phyloP scores from a whole-genome alignment of 2,888 invertebrate species.

The Melolontha melolontha region DNA sequence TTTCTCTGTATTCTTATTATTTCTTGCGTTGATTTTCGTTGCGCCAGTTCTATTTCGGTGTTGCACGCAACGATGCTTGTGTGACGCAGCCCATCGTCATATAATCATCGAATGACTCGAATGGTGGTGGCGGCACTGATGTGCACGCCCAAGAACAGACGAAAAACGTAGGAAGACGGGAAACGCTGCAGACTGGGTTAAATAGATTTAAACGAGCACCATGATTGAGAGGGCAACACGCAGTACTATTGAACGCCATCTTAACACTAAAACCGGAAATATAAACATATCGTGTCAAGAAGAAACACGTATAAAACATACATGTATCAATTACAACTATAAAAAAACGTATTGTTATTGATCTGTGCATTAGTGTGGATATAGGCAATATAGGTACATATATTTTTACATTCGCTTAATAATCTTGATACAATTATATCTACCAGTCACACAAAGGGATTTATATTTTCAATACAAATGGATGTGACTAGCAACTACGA shows the following conservation, averaged over 20 bases:
- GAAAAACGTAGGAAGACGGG: slow-evolving; percentile 5
- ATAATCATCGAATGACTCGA: slow-evolving; percentile 19
- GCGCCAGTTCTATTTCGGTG: slow-evolving; percentile 10
- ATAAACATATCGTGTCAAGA: not conserved
- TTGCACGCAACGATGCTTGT: slow-evolving; percentile 48
- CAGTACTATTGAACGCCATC: slow-evolving; percentile 27
- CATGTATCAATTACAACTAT: no score
- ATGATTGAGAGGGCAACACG: not conserved
- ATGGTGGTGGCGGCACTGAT: slow-evolving; percentile 3
- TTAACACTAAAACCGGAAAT: slow-evolving; percentile 28
- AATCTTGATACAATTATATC: no score
- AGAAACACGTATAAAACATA: not conserved
- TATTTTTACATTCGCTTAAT: no score
- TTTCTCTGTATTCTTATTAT: slow-evolving; percentile 10
- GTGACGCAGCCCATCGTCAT: slow-evolving; percentile 51
- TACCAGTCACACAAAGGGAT: no score
- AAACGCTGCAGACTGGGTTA: slow-evolving; percentile 14
- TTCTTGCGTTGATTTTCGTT: slow-evolving; percentile 9
- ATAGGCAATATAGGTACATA: no score
- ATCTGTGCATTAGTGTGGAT: no score
- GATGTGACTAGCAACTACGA: no score
- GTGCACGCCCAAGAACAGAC: slow-evolving; percentile 7
- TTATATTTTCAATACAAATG: no score
- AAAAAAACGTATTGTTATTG: no score
- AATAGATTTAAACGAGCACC: slow-evolving; percentile 10